These are phyloP conservation scores for Trissoscelio sp. DNA, from an alignment of 2,888 invertebrate genomes.

Conservation along the genomic window DNA sequence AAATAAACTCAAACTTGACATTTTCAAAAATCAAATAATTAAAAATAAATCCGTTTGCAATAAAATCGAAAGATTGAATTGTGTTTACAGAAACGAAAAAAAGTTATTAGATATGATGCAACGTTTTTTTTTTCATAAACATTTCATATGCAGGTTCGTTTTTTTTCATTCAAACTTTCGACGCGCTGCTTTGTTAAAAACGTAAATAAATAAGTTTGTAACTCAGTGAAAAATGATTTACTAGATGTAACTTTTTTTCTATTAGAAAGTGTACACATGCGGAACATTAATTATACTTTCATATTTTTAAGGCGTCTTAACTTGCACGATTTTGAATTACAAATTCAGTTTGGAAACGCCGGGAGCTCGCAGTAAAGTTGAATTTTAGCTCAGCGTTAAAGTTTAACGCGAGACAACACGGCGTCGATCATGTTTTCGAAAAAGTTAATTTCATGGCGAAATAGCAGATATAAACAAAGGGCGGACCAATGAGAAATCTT, in stretches of 20 bases:
- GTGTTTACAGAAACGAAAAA: background rate
- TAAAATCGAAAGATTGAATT: background rate
- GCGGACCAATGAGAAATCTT: background rate
- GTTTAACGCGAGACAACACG: background rate
- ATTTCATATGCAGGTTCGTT: constrained; percentile 4
- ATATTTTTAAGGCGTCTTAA: constrained; percentile 38
- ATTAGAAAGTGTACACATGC: constrained; percentile 32
- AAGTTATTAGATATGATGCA: no score
- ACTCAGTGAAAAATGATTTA: constrained; percentile 21
- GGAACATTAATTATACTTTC: constrained; percentile 41
- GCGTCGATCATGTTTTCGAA: background rate
- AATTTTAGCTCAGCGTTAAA: background rate
- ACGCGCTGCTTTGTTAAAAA: constrained; percentile 7
- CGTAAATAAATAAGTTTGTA: background rate
- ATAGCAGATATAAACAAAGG: background rate
- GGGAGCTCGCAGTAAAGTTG: constrained; percentile 11
- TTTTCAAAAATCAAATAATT: no score
- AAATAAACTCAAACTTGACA: no score
- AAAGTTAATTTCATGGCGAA: background rate
- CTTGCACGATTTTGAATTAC: constrained; percentile 35
- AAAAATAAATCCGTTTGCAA: no score
- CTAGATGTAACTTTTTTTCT: constrained; percentile 22
- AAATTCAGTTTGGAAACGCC: constrained; percentile 23
- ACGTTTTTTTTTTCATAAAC: background rate
- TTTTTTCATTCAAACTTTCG: constrained; percentile 9